Percentiles rank a stretch among this genome's conserved stretches.
These are phyloP conservation scores for Drosophila kuntzei DNA, from an alignment of 2,888 invertebrate genomes.

Conservation along the genomic window DNA sequence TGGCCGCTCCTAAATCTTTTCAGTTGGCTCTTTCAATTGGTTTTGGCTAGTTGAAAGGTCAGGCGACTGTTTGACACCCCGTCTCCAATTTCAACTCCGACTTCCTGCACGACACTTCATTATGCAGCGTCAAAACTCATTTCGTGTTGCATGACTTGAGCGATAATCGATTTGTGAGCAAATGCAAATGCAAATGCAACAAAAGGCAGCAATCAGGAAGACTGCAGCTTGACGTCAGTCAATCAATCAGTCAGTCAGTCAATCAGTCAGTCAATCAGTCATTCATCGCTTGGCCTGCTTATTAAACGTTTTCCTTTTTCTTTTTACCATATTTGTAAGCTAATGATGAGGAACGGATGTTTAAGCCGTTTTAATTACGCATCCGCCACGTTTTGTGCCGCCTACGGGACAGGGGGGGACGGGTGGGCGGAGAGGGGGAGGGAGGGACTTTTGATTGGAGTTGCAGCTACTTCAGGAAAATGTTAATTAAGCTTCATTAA, in stretches of 20 bases:
- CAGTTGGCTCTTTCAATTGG: constrained; percentile 21
- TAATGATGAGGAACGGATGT: constrained; percentile 69
- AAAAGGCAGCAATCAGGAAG: constrained; percentile 65
- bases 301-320: constrained; percentile 34
- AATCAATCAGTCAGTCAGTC: constrained; percentile 39
- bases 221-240: constrained; percentile 68
- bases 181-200: constrained; percentile 36
- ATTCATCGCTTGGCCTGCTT: constrained; percentile 36
- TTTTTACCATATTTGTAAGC: constrained; percentile 60
- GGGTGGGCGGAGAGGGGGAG: not conserved
- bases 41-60: constrained; percentile 50
- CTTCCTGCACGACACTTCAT: constrained; percentile 47
- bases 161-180: constrained; percentile 71
- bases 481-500: constrained; percentile 71
- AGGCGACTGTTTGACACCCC: constrained; percentile 7
- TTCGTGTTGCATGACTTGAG: constrained; percentile 68
- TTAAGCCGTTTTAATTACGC: constrained; percentile 64
- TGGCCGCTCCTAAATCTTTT: constrained; percentile 33
- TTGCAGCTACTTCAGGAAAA: constrained; percentile 62
- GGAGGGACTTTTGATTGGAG: constrained; percentile 21
- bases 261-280: constrained; percentile 33
- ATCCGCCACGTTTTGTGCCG: constrained; percentile 53
- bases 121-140: constrained; percentile 60
- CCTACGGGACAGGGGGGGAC: constrained; percentile 20
- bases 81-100: not conserved